phyloP scores from a whole-genome alignment of 2,113 vertebrate species.

The Corvus moneduloides region DNA sequence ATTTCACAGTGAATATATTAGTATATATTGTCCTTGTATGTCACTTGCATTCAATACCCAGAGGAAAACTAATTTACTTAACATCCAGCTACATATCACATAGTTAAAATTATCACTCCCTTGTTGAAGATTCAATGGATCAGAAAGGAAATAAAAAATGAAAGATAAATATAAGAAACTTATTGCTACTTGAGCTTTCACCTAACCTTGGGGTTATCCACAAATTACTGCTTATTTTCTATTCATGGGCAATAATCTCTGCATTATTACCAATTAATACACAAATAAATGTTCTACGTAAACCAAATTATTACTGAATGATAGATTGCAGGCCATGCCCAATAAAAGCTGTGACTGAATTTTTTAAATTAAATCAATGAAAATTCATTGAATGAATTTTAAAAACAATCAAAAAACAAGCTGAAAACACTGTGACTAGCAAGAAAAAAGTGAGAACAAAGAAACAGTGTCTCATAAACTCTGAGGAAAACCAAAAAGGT shows the following conservation, averaged over 20 bases:
- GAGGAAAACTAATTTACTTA: constrained; percentile 66
- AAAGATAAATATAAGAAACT: constrained; percentile 42
- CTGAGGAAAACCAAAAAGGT: neutral
- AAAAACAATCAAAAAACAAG: neutral
- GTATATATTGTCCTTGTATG: constrained; percentile 45
- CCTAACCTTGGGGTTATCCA: constrained; percentile 6
- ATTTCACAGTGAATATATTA: constrained; percentile 52
- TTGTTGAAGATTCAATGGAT: constrained; percentile 68
- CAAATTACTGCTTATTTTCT: neutral
- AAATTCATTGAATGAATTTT: neutral
- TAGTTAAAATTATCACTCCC: constrained; percentile 60
- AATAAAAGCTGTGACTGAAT: neutral
- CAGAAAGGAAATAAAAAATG: constrained; percentile 51
- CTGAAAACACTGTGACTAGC: neutral
- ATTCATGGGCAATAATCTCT: neutral
- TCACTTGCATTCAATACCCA: constrained; percentile 41
- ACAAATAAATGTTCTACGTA: neutral
- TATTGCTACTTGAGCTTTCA: constrained; percentile 54
- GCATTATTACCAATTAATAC: neutral
- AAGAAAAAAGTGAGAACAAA: neutral
- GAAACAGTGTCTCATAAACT: neutral
- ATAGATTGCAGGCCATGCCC: neutral
- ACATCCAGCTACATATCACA: constrained; percentile 62
- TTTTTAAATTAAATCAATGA: neutral
- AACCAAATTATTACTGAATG: neutral